Percentiles rank a stretch among this genome's conserved stretches.
Evolutionary conservation across 1,140 invertebrate species (phyloP).

Genomic region (Bombus confusus): DNA sequence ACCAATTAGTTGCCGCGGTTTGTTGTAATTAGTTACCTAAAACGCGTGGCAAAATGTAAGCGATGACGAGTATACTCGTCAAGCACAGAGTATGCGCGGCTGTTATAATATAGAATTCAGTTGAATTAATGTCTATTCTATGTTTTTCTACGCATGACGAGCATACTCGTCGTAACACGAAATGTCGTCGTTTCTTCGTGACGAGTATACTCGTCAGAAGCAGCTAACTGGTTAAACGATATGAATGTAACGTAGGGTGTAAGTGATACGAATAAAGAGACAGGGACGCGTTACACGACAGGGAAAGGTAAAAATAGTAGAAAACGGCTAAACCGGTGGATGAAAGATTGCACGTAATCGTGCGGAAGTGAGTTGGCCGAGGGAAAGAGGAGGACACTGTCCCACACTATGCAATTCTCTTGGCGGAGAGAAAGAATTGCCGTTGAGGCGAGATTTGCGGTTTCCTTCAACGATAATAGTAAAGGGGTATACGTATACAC

Average conservation of each 20-base stretch:
- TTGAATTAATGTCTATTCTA: too few species aligned
- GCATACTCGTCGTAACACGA: too few species aligned
- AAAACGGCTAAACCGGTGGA: slow-evolving; percentile 22
- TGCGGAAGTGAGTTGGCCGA: slow-evolving; percentile 35
- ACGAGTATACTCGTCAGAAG: too few species aligned
- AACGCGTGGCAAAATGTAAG: too few species aligned
- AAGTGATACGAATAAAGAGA: background rate
- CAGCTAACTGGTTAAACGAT: too few species aligned
- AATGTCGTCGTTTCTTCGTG: too few species aligned
- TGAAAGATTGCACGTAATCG: slow-evolving; percentile 54
- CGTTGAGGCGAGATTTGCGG: slow-evolving; percentile 64
- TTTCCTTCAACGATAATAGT: slow-evolving; percentile 61
- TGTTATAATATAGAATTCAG: too few species aligned
- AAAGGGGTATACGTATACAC: slow-evolving; percentile 54
- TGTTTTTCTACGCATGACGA: too few species aligned
- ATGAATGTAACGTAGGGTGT: too few species aligned
- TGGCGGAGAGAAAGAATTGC: slow-evolving; percentile 57
- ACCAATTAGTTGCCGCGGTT: too few species aligned
- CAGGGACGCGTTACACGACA: background rate
- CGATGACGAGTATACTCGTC: too few species aligned
- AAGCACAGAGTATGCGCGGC: rapidly evolving
- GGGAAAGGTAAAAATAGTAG: background rate
- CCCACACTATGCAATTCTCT: slow-evolving; percentile 60
- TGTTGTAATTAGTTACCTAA: too few species aligned
- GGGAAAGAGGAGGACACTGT: slow-evolving; percentile 42